phyloP scores from a whole-genome alignment of 2,113 vertebrate genomes.

The Brienomyrus brachyistius region DNA sequence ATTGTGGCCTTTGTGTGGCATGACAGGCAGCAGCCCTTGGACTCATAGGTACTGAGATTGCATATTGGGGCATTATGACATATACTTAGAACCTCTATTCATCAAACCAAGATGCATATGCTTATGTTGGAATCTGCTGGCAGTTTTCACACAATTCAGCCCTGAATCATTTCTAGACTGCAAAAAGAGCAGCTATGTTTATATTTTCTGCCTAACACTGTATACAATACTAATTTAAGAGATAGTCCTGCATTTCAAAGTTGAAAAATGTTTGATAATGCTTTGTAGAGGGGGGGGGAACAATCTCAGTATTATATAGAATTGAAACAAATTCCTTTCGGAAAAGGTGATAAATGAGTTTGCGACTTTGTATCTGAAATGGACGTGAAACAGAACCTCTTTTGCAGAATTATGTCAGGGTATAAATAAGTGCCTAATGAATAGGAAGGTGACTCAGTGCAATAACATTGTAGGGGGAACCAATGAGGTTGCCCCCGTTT shows the following conservation, averaged over 20 bases:
- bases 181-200: not conserved
- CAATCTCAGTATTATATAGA: not conserved
- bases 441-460: slow-evolving; percentile 1
- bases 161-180: not conserved
- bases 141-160: not conserved
- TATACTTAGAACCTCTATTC: not conserved
- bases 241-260: not conserved
- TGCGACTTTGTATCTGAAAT: not conserved
- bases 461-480: not conserved
- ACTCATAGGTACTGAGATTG: not conserved
- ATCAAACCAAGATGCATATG: not conserved
- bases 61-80: not conserved
- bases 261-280: not conserved
- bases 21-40: not conserved
- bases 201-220: not conserved
- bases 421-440: not conserved
- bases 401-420: not conserved
- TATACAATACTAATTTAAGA: not conserved
- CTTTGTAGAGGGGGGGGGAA: not conserved
- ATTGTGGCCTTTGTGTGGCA: not conserved
- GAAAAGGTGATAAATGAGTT: not conserved
- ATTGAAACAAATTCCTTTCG: not conserved
- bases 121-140: not conserved
- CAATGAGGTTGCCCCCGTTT: not conserved
- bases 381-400: not conserved